Base-by-base conservation (phyloP, 2,797 vertebrate genomes). In the Tragopan temminckii region DNA sequence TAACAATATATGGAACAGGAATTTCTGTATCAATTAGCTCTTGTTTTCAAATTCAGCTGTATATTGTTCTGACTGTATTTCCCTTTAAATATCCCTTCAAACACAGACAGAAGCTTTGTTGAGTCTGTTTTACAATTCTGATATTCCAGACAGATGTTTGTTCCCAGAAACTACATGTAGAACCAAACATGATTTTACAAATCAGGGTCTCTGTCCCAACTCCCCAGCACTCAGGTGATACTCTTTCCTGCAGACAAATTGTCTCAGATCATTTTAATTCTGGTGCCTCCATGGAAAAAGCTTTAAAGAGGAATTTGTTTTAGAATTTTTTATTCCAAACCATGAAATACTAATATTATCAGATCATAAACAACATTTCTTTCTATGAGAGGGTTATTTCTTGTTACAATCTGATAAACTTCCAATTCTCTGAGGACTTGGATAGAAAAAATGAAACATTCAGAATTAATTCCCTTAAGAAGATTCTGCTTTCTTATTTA, bases 401-500 rank as follows among this genome's bases (percentile, higher is more conserved):
- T 69, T 82, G 29, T 55, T 66, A 20, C 64, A 42, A 33, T 76
- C 27, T 50, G 46, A 78, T 77, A 42, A 13, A 23, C 20, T 77
- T 58, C 4, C 38, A 62, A 1, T 93, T 91, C 42, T 92, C 31
- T 46, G 45, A 76, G 50, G 17, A 55, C 43, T 82, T 67, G 14
- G 68, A 33, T 4, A 5, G 13, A 15, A n/a, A 66, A 83, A 31
- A 24, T 84, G 77, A 67, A 24, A 76, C n/a, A 38, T 23, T 67
- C 40, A 80, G 59, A 21, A 21, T 62, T 75, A 13, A 71, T 93
- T 91, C 14, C 66, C 33, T 78, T n/a, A 33, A 52, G 18, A 53
- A 27, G 36, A 78, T 93, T 90, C 45, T 18, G 78, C 16, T 61
- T 90, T 80, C 11, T n/a, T 75, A 7, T 88, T 89, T 95, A 42